Evolutionary conservation across 2,888 invertebrate genomes (phyloP), one percentile per base, ranked within the genome.

Genomic region (Sicus ferrugineus): DNA sequence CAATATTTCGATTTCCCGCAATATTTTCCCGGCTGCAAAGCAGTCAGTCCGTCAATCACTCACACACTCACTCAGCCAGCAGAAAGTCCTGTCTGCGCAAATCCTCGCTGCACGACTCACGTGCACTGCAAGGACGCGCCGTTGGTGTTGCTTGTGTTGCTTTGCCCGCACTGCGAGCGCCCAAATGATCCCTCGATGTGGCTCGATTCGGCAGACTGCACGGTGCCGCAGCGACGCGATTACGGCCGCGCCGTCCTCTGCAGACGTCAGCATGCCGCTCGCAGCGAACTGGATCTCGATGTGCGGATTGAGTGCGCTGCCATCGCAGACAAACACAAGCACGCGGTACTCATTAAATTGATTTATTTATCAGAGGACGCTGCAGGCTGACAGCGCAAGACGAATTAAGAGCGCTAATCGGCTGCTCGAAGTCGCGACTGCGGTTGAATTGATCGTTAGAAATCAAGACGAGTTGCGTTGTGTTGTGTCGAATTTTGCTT

Each of bases 131-230:
- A 26, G 30, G 30, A 56, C 52, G 26, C 23, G 7, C 21, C 67
- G 69, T 62, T 70, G 67, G 66, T 73, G 72, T 72, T 69, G 72
- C 68, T 72, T 73, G 70, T 71, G 68, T 69, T 71, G 4, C 42
- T 4, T 72, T 71, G 70, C 67, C 71, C 68, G 67, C 59, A 69
- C 71, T 70, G 59, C 71, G 23, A 2, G n/a, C n/a, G n/a, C n/a
- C n/a, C 38, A 34, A 34, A 34, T 11, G 38, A 34, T 50, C 2
- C 23, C 21, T 16, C 11, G 23, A 50, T 50, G 14, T 42, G 42
- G 5, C 42, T n/a, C 11, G n/a, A 42, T 42, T 42, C n/a, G 14
- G 14, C 14, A 52, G 54, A 54, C 54, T 23, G 42, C 42, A 42
- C 42, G 28, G 34, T 64, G 64, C 48, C 52, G 64, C 50, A 50